Evolutionary conservation across 2,113 vertebrate genomes (phyloP).

Genomic region (Otocyon megalotis): DNA sequence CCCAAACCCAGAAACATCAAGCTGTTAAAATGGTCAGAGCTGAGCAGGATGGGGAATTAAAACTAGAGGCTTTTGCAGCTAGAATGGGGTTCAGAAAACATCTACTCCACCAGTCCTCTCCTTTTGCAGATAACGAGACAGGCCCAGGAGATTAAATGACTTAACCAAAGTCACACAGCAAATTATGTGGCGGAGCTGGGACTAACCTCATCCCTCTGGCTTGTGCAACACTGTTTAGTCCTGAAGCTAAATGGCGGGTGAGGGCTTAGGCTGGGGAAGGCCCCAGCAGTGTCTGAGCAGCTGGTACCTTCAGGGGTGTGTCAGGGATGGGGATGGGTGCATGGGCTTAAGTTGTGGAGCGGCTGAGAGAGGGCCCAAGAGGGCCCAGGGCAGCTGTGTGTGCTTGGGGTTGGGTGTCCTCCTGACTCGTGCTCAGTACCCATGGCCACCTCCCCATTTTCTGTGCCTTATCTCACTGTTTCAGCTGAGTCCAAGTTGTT

Average conservation of each 20-base stretch:
- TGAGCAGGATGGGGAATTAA: conserved; percentile 37
- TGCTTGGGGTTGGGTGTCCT: conserved; percentile 60
- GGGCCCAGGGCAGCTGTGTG: conserved; percentile 64
- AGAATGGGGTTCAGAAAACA: conserved; percentile 50
- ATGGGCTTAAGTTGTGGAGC: conserved; percentile 64
- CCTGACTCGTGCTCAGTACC: conserved; percentile 70
- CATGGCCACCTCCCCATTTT: conserved; percentile 80
- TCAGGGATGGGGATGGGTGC: conserved; percentile 64
- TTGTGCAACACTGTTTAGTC: conserved; percentile 42
- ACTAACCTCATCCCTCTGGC: conserved; percentile 25
- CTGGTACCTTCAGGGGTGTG: conserved; percentile 58
- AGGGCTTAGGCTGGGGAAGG: conserved; percentile 40
- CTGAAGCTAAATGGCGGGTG: background rate
- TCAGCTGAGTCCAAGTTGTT: conserved; percentile 85
- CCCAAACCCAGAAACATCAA: conserved; percentile 52
- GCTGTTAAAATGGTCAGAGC: conserved; percentile 16
- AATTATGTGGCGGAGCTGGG: conserved; percentile 24
- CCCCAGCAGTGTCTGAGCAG: conserved; percentile 54
- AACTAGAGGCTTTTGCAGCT: conserved; percentile 57
- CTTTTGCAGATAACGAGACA: conserved; percentile 64
- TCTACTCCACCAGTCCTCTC: background rate
- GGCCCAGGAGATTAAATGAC: conserved; percentile 55
- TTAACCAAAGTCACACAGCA: conserved; percentile 70
- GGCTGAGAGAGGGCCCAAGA: conserved; percentile 65
- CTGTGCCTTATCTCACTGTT: conserved; percentile 86